phyloP scores from a whole-genome alignment of 2,113 vertebrate genomes.

The Indri indri region DNA sequence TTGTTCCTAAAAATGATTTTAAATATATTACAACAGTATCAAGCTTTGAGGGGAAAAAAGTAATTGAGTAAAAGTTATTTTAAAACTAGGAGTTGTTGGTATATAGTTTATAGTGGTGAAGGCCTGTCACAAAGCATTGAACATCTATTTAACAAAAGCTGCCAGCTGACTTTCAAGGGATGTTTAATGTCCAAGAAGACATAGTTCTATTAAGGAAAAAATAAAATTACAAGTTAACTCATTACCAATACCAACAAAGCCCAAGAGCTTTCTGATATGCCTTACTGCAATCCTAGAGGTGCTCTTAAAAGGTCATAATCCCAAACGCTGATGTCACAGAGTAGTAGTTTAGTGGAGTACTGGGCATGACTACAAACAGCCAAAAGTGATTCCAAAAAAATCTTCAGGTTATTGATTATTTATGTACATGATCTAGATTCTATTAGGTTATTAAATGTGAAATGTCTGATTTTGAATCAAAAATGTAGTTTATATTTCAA shows the following conservation, averaged over 20 bases:
- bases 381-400: neutral
- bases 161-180: slow-evolving; percentile 14
- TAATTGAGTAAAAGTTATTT: slow-evolving; percentile 30
- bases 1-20: slow-evolving; percentile 4
- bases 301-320: neutral
- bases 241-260: neutral
- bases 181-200: neutral
- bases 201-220: slow-evolving; percentile 28
- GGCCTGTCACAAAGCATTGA: neutral
- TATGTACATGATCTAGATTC: neutral
- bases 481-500: too few species aligned
- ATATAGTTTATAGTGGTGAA: slow-evolving; percentile 29
- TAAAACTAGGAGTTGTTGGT: neutral
- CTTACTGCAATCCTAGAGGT: neutral
- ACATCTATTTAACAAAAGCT: slow-evolving; percentile 45
- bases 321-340: neutral
- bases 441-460: neutral
- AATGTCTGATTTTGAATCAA: too few species aligned
- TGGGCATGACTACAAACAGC: neutral
- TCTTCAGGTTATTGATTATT: neutral
- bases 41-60: neutral
- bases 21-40: neutral
- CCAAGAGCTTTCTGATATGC: neutral
- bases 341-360: neutral
- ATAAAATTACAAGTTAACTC: neutral